Evolutionary conservation across 2,797 vertebrate genomes (phyloP).

Genomic region (Heterohyrax brucei): DNA sequence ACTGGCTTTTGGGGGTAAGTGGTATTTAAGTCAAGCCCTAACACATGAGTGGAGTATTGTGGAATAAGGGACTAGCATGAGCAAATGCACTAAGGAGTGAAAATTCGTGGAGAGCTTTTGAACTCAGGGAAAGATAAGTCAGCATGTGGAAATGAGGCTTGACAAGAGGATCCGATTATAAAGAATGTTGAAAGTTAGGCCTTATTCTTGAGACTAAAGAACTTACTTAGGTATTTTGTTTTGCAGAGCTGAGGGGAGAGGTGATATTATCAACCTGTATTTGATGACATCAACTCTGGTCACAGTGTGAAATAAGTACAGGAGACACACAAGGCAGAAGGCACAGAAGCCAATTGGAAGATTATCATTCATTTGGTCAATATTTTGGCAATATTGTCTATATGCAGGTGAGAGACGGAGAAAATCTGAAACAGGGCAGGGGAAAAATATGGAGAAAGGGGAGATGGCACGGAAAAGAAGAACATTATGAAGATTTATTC

Average conservation of each 20-base stretch:
- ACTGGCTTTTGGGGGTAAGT: neutral
- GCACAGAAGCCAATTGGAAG: neutral
- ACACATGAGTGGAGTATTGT: neutral
- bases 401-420: neutral
- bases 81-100: neutral
- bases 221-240: neutral
- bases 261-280: neutral
- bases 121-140: constrained; percentile 8
- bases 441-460: neutral
- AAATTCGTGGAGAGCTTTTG: neutral
- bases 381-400: neutral
- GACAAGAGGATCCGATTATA: neutral
- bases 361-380: neutral
- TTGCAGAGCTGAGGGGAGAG: rapidly evolving
- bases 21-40: neutral
- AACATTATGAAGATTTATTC: neutral
- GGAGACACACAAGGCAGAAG: neutral
- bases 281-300: neutral
- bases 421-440: constrained; percentile 5
- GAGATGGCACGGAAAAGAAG: neutral
- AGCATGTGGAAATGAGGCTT: neutral
- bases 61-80: neutral
- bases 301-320: neutral
- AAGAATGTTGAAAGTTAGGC: neutral
- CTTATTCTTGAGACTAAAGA: constrained; percentile 23